phyloP scores from a whole-genome alignment of 2,888 invertebrate species.

The Calephelis perditalis region DNA sequence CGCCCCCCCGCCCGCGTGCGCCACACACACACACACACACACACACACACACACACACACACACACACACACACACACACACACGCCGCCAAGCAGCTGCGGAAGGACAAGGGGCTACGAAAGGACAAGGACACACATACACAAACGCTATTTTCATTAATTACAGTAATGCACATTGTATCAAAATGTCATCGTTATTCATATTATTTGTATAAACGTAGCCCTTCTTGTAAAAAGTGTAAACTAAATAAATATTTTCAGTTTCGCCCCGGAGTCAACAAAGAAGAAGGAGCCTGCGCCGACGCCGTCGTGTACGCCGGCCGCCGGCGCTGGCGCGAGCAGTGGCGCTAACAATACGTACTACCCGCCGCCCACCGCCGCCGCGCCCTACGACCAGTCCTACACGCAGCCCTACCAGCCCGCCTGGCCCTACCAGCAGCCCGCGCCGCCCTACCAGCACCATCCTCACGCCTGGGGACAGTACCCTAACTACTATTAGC shows the following conservation, averaged over 20 bases:
- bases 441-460: slow-evolving; percentile 67
- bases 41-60: slow-evolving; percentile 82
- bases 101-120: slow-evolving; percentile 84
- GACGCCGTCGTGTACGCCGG: slow-evolving; percentile 29
- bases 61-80: slow-evolving; percentile 82
- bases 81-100: slow-evolving; percentile 76
- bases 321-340: slow-evolving; percentile 35
- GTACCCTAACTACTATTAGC: slow-evolving; percentile 70
- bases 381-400: slow-evolving; percentile 60
- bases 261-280: slow-evolving; percentile 39
- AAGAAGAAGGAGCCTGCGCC: slow-evolving; percentile 53
- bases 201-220: too few species aligned
- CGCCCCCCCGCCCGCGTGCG: too few species aligned
- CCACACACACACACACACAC: slow-evolving; percentile 82
- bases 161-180: too few species aligned
- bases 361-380: slow-evolving; percentile 48
- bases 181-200: too few species aligned
- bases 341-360: slow-evolving; percentile 27
- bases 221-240: too few species aligned
- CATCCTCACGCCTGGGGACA: slow-evolving; percentile 69
- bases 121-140: slow-evolving; percentile 36
- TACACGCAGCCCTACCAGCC: slow-evolving; percentile 69
- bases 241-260: slow-evolving; percentile 23
- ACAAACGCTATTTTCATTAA: too few species aligned
- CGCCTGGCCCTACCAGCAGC: slow-evolving; percentile 73